Percentiles rank a stretch among this genome's conserved stretches.
Conservation (phyloP, 2,113 vertebrate genomes). For the Globicephala melas region DNA sequence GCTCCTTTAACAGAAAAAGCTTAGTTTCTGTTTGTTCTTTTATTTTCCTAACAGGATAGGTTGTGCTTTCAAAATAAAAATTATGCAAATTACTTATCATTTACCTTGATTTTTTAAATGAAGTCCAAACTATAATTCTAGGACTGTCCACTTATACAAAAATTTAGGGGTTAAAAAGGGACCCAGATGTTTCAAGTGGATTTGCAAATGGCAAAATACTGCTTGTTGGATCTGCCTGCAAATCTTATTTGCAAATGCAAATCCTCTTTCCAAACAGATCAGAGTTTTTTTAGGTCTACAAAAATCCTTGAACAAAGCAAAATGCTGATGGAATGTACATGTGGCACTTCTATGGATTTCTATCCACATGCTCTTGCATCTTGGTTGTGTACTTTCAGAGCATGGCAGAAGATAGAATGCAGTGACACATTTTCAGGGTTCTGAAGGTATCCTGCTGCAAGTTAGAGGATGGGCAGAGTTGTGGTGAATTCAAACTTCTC, state of each 20-base stretch:
- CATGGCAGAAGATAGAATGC: neutral
- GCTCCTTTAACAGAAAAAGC: constrained; percentile 38
- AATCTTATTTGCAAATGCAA: constrained; percentile 78
- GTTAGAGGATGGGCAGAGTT: neutral
- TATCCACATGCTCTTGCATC: neutral
- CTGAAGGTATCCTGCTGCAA: neutral
- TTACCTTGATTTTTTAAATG: constrained; percentile 55
- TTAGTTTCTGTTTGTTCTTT: constrained; percentile 42
- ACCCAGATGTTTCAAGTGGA: constrained; percentile 75
- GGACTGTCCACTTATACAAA: constrained; percentile 56
- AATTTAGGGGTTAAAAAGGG: constrained; percentile 50
- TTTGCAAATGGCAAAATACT: constrained; percentile 74
- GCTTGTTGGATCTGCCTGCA: constrained; percentile 63
- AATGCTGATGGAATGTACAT: constrained; percentile 62
- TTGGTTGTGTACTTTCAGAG: neutral
- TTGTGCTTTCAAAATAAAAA: constrained; percentile 52
- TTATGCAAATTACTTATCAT: constrained; percentile 65
- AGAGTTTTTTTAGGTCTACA: constrained; percentile 55
- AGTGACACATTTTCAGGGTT: neutral
- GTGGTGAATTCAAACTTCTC: neutral
- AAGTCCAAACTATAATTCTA: constrained; percentile 58
- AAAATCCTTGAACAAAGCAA: constrained; percentile 72
- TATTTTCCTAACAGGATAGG: constrained; percentile 45
- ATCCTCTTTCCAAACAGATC: constrained; percentile 75
- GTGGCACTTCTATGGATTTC: constrained; percentile 23